Evolutionary conservation across 2,888 invertebrate genomes (phyloP), one percentile per base, ranked within the genome.

Genomic region (Junonia oenone): DNA sequence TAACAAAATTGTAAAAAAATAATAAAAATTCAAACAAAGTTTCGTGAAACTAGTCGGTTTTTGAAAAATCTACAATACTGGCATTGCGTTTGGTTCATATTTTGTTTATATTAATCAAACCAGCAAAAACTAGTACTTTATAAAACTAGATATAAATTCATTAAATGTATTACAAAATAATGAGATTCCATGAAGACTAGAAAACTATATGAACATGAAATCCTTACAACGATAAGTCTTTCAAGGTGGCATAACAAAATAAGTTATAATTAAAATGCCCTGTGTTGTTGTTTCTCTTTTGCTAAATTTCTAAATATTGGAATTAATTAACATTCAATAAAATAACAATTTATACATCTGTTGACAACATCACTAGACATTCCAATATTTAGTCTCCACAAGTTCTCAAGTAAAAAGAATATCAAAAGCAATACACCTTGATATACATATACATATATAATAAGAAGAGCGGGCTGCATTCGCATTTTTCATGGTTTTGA

Each of bases 121-220:
- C 66, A 72, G 75, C 76, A 78, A 72, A 61, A 75, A 65, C 75
- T 75, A 81, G 74, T 67, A 61, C 66, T 76, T 75, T 73, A 73
- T 72, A 70, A n/a, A 67, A 73, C 73, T 80, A 80, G 65, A 57
- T 70, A 69, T 70, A 74, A 75, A 73, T 76, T 75, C 71, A 76
- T 75, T 72, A 82, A 84, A 81, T 81, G 74, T 76, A 74, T 72
- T 76, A 81, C 73, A 78, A 62, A 58, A 62, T 64, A 83, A 89
- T 90, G 89, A 88, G 82, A 87, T 83, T 83, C 75, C 79, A 87
- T 89, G 89, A 89, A 83, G 79, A 83, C 90, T 90, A 90, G 87
- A 88, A 79, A 77, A 86, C 89, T 90, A 90, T 76, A 89, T 90
- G 90, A 87, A 86, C 81, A 84, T 86, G 89, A 89, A 88, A 88